phyloP scores from a whole-genome alignment of 1,140 invertebrate species.

The Drosophila pallidifrons region DNA sequence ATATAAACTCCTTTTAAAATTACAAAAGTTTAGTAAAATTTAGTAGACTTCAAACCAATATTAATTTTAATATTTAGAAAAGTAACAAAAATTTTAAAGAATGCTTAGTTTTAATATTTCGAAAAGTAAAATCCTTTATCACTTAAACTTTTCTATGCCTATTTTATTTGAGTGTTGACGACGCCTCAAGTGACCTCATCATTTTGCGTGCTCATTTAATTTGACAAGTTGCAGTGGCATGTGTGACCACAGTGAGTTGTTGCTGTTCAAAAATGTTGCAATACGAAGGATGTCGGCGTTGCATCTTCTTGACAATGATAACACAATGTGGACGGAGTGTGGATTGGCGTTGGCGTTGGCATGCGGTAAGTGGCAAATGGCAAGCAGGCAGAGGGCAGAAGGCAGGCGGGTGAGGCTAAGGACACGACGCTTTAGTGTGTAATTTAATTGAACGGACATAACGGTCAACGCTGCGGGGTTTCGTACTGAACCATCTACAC shows the following conservation, averaged over 20 bases:
- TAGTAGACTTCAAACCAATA: no score
- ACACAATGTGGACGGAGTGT: slow-evolving; percentile 58
- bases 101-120: no score
- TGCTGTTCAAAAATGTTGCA: slow-evolving; percentile 48
- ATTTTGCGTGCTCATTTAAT: not conserved
- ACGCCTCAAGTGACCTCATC: no score
- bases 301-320: slow-evolving; percentile 80
- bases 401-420: slow-evolving; percentile 36
- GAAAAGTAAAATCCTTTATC: no score
- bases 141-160: no score
- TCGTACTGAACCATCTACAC: slow-evolving; percentile 28
- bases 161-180: no score
- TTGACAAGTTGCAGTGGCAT: not conserved
- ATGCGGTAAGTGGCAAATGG: slow-evolving; percentile 27
- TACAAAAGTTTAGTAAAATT: no score
- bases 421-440: slow-evolving; percentile 73
- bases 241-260: slow-evolving; percentile 25
- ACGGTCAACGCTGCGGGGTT: slow-evolving; percentile 53
- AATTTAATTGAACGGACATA: slow-evolving; percentile 84
- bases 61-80: no score
- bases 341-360: slow-evolving; percentile 33
- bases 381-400: slow-evolving; percentile 4
- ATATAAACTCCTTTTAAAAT: no score
- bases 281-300: slow-evolving; percentile 24
- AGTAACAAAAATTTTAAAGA: no score